phyloP scores from a whole-genome alignment of 2,888 invertebrate genomes.

The Lissocephala sabroskyi region DNA sequence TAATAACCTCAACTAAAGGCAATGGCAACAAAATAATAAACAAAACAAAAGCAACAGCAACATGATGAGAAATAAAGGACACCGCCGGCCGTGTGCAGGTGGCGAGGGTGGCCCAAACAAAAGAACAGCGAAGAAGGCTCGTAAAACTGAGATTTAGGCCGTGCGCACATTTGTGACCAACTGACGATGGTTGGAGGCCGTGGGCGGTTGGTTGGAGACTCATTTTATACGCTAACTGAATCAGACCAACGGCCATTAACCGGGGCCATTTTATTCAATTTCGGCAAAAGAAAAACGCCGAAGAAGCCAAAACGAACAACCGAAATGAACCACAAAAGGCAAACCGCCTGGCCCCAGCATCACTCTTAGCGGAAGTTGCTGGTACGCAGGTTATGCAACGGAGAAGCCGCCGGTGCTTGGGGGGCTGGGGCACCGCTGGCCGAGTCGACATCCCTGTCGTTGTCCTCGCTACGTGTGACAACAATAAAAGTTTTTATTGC shows the following conservation, averaged over 20 bases:
- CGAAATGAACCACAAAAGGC: not conserved
- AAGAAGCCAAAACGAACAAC: slow-evolving; percentile 5
- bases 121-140: slow-evolving; percentile 49
- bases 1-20: slow-evolving; percentile 53
- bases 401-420: slow-evolving; percentile 8
- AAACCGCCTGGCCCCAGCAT: slow-evolving; percentile 21
- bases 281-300: slow-evolving; percentile 27
- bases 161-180: slow-evolving; percentile 60
- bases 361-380: slow-evolving; percentile 54
- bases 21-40: slow-evolving; percentile 54
- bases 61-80: slow-evolving; percentile 1
- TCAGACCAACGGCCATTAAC: slow-evolving; percentile 65
- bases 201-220: slow-evolving; percentile 36
- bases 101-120: not conserved
- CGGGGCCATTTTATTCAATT: slow-evolving; percentile 64
- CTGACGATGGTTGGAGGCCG: not conserved
- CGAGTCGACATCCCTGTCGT: slow-evolving; percentile 11
- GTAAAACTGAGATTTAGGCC: slow-evolving; percentile 64
- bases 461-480: slow-evolving; percentile 56
- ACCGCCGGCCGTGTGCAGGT: not conserved
- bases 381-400: slow-evolving; percentile 56
- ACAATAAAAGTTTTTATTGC: slow-evolving; percentile 68
- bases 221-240: slow-evolving; percentile 63
- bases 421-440: not conserved
- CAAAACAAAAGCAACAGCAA: slow-evolving; percentile 32